phyloP scores from a whole-genome alignment of 1,140 invertebrate genomes.

The Drosophila lini region DNA sequence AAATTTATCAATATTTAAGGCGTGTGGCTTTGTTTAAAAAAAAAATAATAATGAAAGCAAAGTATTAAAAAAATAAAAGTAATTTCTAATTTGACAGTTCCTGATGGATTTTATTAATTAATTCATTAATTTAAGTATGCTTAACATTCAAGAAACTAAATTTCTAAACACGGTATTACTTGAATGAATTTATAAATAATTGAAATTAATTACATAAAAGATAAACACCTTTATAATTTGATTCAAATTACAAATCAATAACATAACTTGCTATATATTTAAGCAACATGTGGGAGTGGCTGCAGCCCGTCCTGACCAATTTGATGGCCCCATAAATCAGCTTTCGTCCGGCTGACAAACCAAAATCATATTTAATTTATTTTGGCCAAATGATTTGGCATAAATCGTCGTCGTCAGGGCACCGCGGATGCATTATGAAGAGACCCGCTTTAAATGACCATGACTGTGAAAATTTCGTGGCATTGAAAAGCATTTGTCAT shows the following conservation, averaged over 20 bases:
- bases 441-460: slow-evolving; percentile 69
- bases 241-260: neutral
- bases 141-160: no score
- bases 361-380: slow-evolving; percentile 63
- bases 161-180: neutral
- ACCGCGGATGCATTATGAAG: slow-evolving; percentile 44
- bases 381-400: slow-evolving; percentile 66
- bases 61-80: neutral
- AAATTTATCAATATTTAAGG: slow-evolving; percentile 15
- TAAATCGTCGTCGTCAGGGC: slow-evolving; percentile 26
- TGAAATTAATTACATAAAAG: slow-evolving; percentile 3
- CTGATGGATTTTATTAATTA: no score
- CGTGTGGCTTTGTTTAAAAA: neutral
- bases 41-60: neutral
- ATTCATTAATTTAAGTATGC: no score
- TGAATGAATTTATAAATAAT: neutral
- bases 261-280: neutral
- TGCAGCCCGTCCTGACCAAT: slow-evolving; percentile 26
- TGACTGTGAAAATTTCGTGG: slow-evolving; percentile 65
- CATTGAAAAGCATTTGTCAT: slow-evolving; percentile 74
- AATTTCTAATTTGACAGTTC: neutral
- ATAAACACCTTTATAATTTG: neutral
- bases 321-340: slow-evolving; percentile 56
- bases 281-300: slow-evolving; percentile 47
- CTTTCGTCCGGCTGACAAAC: slow-evolving; percentile 59